Base-by-base conservation (phyloP, 2,113 vertebrate species). In the Pogona vitticeps region DNA sequence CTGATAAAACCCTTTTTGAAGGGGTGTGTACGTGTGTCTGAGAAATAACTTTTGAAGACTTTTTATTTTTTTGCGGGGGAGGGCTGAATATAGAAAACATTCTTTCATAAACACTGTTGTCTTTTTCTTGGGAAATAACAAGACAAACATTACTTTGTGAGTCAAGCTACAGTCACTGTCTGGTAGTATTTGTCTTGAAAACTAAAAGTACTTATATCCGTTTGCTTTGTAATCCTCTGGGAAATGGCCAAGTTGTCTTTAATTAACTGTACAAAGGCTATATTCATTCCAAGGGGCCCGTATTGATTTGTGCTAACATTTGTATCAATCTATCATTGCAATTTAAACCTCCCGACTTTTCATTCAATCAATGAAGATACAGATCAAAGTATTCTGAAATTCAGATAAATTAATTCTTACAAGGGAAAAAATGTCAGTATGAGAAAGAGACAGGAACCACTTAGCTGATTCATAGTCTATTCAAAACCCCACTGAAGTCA, bases 191-290 rank as follows among this genome's bases (percentile, higher is more conserved):
- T 1, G 26, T 33, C 68, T 56, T 63, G 52, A 72, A 91, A 65
- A 71, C 28, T 42, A 26, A 71, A 83, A 83, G 6, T 28, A 79
- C 67, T 42, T 56, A 6, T 0, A 0, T 12, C 0, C 1, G 58
- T 36, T 76, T 52, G 42, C 85, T 40, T 40, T 4, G 63, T 46
- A 85, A 75, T 10, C 36, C 63, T 90, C 80, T 83, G 46, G 70
- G 2, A 86, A 92, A 91, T 72, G 93, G 93, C 82, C 88, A 91
- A 90, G 59, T 83, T 86, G 86, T 75, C 59, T 88, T 83, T 90
- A 94, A 92, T 93, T 94, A 92, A 94, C 86, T 90, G 79, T 86
- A 82, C 91, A 93, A 95, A 84, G 71, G 88, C 88, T 86, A 87
- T 92, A 90, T 93, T 91, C 84, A 90, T 89, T 91, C 84, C 91